Evolutionary conservation across 2,888 invertebrate genomes (phyloP).

Genomic region (Pseudococcus longispinus): DNA sequence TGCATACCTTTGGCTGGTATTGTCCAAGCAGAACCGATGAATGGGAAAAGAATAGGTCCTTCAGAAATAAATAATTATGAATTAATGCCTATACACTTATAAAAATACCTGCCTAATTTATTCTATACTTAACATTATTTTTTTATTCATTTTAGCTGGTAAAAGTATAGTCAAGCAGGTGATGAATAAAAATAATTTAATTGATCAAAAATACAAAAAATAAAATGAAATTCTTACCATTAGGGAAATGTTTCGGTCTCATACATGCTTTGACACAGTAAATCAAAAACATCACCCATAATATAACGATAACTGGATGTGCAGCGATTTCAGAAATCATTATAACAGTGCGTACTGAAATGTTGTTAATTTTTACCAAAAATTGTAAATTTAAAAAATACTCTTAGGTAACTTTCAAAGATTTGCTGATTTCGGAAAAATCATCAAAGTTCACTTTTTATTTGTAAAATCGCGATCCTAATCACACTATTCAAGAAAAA

Average conservation of each 20-base stretch:
- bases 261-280: not conserved
- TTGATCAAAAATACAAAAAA: too few species aligned
- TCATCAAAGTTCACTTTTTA: not conserved
- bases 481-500: not conserved
- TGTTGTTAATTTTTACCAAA: not conserved
- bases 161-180: too few species aligned
- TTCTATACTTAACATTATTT: too few species aligned
- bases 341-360: too few species aligned
- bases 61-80: not conserved
- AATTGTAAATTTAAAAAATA: not conserved
- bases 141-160: too few species aligned
- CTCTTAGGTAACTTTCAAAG: not conserved
- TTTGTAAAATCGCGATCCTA: not conserved
- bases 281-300: not conserved
- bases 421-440: not conserved
- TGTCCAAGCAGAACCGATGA: constrained; percentile 5
- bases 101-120: too few species aligned
- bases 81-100: too few species aligned
- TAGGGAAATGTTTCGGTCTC: constrained; percentile 11
- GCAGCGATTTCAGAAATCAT: not conserved
- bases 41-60: constrained; percentile 10
- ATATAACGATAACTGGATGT: not conserved
- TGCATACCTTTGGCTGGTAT: constrained; percentile 18
- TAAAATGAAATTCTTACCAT: not conserved
- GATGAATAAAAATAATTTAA: too few species aligned